Evolutionary conservation across 1,140 invertebrate species (phyloP).

Genomic region (Antheraea mylitta): DNA sequence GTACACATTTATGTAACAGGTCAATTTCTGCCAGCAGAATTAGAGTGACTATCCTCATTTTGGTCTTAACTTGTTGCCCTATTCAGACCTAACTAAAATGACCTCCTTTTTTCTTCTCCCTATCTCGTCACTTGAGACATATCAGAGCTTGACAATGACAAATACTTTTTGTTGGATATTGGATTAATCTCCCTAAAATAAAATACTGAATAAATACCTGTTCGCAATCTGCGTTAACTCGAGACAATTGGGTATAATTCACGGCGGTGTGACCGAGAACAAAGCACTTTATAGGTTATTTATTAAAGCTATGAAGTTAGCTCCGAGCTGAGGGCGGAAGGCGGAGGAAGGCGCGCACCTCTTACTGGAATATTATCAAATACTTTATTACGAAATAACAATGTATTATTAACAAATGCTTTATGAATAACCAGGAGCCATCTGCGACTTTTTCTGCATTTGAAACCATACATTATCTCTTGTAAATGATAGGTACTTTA

Average conservation of each 20-base stretch:
- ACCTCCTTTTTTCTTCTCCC: no score
- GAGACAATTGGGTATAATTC: slow-evolving; percentile 45
- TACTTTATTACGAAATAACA: slow-evolving; percentile 30
- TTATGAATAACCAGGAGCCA: slow-evolving; percentile 9
- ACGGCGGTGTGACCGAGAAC: slow-evolving; percentile 36
- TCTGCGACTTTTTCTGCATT: no score
- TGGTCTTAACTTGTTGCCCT: no score
- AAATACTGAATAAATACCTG: neutral
- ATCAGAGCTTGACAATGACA: no score
- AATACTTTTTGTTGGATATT: neutral
- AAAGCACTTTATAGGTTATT: slow-evolving; percentile 41
- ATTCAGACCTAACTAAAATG: no score
- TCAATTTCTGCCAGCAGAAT: no score
- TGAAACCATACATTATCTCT: no score
- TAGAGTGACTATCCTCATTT: no score
- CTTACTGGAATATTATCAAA: slow-evolving; percentile 23
- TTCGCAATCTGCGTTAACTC: slow-evolving; percentile 4
- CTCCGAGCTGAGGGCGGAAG: neutral
- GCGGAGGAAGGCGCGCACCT: slow-evolving; percentile 1
- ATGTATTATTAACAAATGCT: slow-evolving; percentile 41
- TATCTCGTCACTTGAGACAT: no score
- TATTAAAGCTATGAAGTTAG: slow-evolving; percentile 28
- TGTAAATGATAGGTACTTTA: no score
- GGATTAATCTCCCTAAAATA: neutral
- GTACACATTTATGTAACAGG: no score